These are phyloP conservation scores for Drosophila nr. perissopoda DNA, from an alignment of 2,888 invertebrate genomes.

Conservation along the genomic window DNA sequence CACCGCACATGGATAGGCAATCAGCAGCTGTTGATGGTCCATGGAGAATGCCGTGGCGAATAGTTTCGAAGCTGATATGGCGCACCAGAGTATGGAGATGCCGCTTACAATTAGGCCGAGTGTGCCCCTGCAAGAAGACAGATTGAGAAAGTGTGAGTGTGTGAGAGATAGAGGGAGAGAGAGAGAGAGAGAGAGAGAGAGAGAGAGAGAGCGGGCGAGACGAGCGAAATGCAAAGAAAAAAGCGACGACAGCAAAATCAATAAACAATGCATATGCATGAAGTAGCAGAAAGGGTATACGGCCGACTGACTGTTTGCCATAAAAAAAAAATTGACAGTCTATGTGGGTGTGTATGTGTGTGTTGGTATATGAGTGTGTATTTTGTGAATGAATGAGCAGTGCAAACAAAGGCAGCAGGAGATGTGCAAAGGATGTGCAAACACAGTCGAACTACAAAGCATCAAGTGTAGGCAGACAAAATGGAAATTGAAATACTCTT, in stretches of 20 bases:
- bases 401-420: slow-evolving; percentile 73
- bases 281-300: slow-evolving; percentile 54
- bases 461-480: slow-evolving; percentile 35
- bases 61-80: slow-evolving; percentile 90
- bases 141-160: slow-evolving; percentile 32
- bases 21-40: slow-evolving; percentile 90
- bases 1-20: slow-evolving; percentile 91
- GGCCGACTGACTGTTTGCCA: slow-evolving; percentile 51
- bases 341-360: slow-evolving; percentile 14
- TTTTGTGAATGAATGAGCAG: slow-evolving; percentile 72
- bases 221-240: slow-evolving; percentile 28
- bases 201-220: slow-evolving; percentile 5
- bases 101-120: slow-evolving; percentile 87
- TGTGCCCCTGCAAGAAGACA: slow-evolving; percentile 85
- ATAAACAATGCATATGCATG: slow-evolving; percentile 79
- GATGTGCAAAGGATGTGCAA: slow-evolving; percentile 67
- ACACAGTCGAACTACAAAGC: slow-evolving; percentile 62
- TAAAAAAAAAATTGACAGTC: slow-evolving; percentile 32
- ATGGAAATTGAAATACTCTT: slow-evolving; percentile 57
- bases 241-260: slow-evolving; percentile 61
- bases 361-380: slow-evolving; percentile 42
- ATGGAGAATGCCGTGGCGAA: slow-evolving; percentile 91
- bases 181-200: slow-evolving; percentile 5
- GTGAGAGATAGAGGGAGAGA: background rate
- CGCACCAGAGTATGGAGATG: slow-evolving; percentile 89